Evolutionary conservation across 2,888 invertebrate species (phyloP).

Genomic region (Pediacus dermestoides): DNA sequence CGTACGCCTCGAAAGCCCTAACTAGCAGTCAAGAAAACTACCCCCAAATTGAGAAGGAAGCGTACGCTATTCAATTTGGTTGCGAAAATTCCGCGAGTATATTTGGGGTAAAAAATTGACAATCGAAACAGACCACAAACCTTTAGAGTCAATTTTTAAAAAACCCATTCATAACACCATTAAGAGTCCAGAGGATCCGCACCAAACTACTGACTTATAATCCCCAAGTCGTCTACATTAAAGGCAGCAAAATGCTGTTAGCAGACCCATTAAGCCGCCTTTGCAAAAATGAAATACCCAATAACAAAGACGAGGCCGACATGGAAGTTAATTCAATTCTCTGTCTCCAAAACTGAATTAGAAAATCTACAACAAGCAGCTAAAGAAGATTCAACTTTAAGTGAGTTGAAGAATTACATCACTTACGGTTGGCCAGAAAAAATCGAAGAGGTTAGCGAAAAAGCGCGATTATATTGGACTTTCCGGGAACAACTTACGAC

Average conservation of each 20-base stretch:
- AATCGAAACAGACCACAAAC: conserved; percentile 33
- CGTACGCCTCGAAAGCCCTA: conserved; percentile 31
- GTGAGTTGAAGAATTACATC: conserved; percentile 13
- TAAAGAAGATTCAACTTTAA: conserved; percentile 10
- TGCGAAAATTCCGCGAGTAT: conserved; percentile 28
- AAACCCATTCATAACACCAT: conserved; percentile 19
- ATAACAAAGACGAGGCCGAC: background rate
- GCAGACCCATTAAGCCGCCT: conserved; percentile 6
- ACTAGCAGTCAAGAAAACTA: conserved; percentile 25
- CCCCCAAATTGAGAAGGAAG: conserved; percentile 30
- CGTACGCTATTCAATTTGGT: conserved; percentile 26
- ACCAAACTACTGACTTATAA: background rate
- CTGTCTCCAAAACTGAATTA: background rate
- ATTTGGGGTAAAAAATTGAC: conserved; percentile 23
- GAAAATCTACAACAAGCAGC: background rate
- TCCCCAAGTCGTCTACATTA: background rate
- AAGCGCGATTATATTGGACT: conserved; percentile 1
- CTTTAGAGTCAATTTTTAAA: conserved; percentile 28
- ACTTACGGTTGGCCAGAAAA: conserved; percentile 13
- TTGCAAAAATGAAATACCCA: conserved; percentile 2
- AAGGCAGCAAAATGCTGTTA: conserved; percentile 6
- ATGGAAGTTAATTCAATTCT: background rate
- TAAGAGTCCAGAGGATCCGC: background rate
- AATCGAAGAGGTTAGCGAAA: conserved; percentile 7
- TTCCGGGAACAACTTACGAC: background rate